Percentiles rank a stretch among this genome's conserved stretches.
phyloP scores from a whole-genome alignment of 53 echinoderm and acorn worm species.

The Astropecten irregularis region DNA sequence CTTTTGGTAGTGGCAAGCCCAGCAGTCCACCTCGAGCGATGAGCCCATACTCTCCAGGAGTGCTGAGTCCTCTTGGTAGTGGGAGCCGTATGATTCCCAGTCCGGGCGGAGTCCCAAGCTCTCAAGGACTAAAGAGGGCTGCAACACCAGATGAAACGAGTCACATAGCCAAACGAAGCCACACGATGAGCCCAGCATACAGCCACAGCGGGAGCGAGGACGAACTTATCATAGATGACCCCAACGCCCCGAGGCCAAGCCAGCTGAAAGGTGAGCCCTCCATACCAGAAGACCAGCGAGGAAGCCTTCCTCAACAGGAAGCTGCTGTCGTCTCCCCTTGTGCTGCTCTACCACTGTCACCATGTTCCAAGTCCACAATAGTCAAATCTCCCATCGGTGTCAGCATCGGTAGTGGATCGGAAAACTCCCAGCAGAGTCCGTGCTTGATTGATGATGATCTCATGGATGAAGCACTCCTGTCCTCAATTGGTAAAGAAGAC shows the following conservation, averaged over 20 bases:
- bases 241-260: constrained; percentile 65
- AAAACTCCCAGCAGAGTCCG: constrained; percentile 71
- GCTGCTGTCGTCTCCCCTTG: constrained; percentile 35
- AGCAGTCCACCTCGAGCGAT: constrained; percentile 69
- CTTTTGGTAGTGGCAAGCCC: constrained; percentile 55
- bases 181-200: constrained; percentile 52
- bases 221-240: constrained; percentile 85
- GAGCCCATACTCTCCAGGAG: constrained; percentile 77
- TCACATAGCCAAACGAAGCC: constrained; percentile 60
- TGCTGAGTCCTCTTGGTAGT: constrained; percentile 63
- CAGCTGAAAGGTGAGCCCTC: constrained; percentile 25
- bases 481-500: constrained; percentile 69
- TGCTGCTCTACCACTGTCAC: constrained; percentile 52
- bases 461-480: constrained; percentile 92
- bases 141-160: constrained; percentile 75
- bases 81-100: constrained; percentile 49
- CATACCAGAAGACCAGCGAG: constrained; percentile 11
- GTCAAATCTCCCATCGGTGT: constrained; percentile 59
- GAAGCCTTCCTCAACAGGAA: constrained; percentile 41
- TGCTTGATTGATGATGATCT: constrained; percentile 94
- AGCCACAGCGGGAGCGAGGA: constrained; percentile 84
- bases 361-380: constrained; percentile 60
- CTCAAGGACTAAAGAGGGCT: constrained; percentile 68
- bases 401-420: constrained; percentile 54
- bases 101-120: constrained; percentile 45